Percentiles rank a stretch among this genome's conserved stretches.
These are phyloP conservation scores for Cnemophilus loriae DNA, from an alignment of 2,113 vertebrate species.

Conservation along the genomic window DNA sequence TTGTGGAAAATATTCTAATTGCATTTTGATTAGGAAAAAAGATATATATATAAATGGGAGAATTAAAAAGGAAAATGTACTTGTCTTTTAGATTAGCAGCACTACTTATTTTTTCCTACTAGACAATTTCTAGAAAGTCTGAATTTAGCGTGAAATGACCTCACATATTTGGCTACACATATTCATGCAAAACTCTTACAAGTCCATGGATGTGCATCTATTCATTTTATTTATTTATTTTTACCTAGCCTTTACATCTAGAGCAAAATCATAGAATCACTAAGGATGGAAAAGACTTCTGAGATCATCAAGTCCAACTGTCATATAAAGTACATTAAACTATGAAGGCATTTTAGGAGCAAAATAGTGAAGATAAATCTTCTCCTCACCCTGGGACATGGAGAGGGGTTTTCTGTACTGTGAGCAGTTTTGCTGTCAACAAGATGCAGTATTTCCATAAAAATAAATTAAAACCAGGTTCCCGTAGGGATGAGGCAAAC, in stretches of 20 bases:
- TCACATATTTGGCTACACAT: background rate
- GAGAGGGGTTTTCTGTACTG: background rate
- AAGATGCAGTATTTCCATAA: background rate
- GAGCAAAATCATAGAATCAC: background rate
- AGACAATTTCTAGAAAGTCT: background rate
- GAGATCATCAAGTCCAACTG: background rate
- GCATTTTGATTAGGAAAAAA: background rate
- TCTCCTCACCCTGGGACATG: background rate
- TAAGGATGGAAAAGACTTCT: background rate
- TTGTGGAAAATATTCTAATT: background rate
- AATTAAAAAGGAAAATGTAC: background rate
- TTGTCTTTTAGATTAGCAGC: background rate
- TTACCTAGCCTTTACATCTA: background rate
- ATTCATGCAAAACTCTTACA: background rate
- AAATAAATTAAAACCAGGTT: background rate
- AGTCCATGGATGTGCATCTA: background rate
- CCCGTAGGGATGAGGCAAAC: background rate
- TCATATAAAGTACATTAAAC: background rate
- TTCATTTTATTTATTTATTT: background rate
- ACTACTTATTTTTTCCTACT: background rate
- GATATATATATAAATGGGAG: background rate
- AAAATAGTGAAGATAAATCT: background rate
- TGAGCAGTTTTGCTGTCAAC: background rate
- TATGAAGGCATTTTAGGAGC: background rate
- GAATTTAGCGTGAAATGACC: background rate